Evolutionary conservation across 1,140 invertebrate genomes (phyloP).

Genomic region (Cydia strobilella): DNA sequence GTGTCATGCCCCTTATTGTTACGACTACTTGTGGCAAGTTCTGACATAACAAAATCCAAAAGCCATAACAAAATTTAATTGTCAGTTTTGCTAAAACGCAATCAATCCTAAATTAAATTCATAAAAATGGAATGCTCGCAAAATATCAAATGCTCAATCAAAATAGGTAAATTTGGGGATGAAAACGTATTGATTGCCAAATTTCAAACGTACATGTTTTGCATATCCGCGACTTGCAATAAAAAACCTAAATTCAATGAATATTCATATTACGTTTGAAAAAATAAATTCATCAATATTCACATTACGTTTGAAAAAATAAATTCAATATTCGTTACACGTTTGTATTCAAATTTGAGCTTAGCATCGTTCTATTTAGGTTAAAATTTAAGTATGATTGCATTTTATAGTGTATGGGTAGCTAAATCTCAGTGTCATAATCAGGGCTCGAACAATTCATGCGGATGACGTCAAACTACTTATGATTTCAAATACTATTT

Average conservation of each 20-base stretch:
- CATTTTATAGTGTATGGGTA: background rate
- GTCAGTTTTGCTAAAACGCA: too few relatives aligned
- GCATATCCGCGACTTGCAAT: background rate
- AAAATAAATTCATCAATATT: background rate
- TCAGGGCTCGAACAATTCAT: too few relatives aligned
- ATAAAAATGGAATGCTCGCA: background rate
- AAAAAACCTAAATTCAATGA: slow-evolving; percentile 11
- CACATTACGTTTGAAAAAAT: background rate
- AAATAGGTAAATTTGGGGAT: background rate
- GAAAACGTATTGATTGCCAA: slow-evolving; percentile 16
- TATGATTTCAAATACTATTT: too few relatives aligned
- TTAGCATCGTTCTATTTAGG: background rate
- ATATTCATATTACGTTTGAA: background rate
- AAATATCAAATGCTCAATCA: background rate
- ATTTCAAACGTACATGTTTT: slow-evolving; percentile 5
- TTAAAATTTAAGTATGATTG: background rate
- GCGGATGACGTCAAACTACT: too few relatives aligned
- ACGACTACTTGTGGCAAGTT: too few relatives aligned
- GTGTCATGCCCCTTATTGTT: too few relatives aligned
- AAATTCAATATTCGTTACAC: background rate
- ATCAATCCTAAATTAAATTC: too few relatives aligned
- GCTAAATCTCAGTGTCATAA: background rate
- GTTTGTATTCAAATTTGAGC: background rate
- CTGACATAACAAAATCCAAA: too few relatives aligned
- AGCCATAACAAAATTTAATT: too few relatives aligned